These are phyloP conservation scores for Indri indri DNA, from an alignment of 2,113 vertebrate species.

Conservation along the genomic window DNA sequence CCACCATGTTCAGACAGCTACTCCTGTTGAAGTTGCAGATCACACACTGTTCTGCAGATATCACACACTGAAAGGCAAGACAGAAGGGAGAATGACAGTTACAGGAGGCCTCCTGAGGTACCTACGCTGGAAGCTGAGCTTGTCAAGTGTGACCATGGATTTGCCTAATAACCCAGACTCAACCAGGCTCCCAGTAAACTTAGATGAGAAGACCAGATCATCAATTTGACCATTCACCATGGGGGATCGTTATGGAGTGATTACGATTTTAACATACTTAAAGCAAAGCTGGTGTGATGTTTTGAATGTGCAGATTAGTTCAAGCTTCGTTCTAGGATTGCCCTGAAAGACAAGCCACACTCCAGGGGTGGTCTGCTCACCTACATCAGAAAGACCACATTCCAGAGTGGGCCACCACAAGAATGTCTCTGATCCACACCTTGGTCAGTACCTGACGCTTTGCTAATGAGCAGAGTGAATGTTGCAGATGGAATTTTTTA, in stretches of 20 bases:
- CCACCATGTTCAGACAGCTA: not conserved
- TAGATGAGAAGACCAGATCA: not conserved
- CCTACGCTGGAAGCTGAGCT: not conserved
- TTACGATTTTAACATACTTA: not conserved
- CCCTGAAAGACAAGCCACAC: not conserved
- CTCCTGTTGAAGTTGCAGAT: not conserved
- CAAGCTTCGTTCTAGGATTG: not conserved
- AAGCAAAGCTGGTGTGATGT: not conserved
- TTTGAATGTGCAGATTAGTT: not conserved
- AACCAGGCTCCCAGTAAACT: not conserved
- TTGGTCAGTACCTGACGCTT: not conserved
- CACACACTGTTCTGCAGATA: not conserved
- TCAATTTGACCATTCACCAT: too few species aligned
- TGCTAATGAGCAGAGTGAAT: not conserved
- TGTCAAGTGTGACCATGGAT: not conserved
- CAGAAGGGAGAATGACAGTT: too few species aligned
- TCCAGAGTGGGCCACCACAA: not conserved
- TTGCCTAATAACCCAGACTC: not conserved
- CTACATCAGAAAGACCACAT: not conserved
- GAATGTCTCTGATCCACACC: not conserved
- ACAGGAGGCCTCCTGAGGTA: not conserved
- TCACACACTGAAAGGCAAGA: not conserved
- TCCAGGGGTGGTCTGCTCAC: not conserved
- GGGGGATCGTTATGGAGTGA: not conserved
- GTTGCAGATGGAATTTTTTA: not conserved